These are phyloP conservation scores for Aptenodytes forsteri DNA, from an alignment of 2,113 vertebrate genomes.

Conservation along the genomic window DNA sequence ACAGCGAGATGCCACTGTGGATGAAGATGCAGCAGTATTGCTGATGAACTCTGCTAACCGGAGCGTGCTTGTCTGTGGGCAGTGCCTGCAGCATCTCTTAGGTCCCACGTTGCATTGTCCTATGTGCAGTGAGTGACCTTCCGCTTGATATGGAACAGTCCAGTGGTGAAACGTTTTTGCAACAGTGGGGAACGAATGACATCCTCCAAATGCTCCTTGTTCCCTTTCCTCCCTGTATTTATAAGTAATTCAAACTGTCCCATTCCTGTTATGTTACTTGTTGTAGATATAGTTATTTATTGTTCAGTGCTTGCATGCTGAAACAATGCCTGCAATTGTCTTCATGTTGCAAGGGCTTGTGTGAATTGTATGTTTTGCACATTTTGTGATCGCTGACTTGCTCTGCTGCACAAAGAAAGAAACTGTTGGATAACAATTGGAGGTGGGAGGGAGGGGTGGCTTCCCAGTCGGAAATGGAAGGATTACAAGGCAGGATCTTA, in stretches of 20 bases:
- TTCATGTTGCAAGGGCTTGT: constrained; percentile 71
- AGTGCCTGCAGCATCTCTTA: constrained; percentile 1
- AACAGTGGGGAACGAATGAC: constrained; percentile 21
- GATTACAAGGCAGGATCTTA: constrained; percentile 57
- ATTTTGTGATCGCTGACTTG: constrained; percentile 73
- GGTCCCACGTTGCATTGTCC: not conserved
- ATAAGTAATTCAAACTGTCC: constrained; percentile 72
- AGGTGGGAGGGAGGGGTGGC: constrained; percentile 43
- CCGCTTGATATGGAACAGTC: not conserved
- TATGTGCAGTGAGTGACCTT: not conserved
- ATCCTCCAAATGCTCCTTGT: constrained; percentile 21
- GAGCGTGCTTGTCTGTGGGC: constrained; percentile 15
- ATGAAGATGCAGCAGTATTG: constrained; percentile 25
- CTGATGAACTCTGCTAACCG: not conserved
- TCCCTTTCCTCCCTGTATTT: constrained; percentile 71
- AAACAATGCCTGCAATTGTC: constrained; percentile 75
- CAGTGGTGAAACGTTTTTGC: not conserved
- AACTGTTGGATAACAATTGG: constrained; percentile 50
- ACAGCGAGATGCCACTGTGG: not conserved
- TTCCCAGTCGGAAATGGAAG: constrained; percentile 63
- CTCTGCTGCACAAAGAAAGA: constrained; percentile 74
- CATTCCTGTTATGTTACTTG: constrained; percentile 69
- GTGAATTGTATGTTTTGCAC: constrained; percentile 84
- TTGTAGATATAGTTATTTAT: constrained; percentile 88
- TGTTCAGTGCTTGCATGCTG: constrained; percentile 87